phyloP scores from a whole-genome alignment of 2,113 vertebrate genomes.

The Antigone vipio region DNA sequence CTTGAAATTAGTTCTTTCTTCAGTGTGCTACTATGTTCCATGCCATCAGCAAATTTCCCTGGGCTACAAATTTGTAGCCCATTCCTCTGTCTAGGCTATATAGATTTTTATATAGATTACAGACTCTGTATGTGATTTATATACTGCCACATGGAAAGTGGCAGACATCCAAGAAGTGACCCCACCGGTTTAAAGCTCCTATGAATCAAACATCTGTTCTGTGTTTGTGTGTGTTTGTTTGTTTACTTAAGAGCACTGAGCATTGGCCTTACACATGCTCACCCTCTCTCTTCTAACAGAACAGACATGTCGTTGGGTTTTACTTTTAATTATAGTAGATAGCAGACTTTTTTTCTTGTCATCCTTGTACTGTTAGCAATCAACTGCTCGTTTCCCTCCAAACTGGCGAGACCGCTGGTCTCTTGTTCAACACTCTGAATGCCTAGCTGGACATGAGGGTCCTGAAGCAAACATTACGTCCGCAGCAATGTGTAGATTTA shows the following conservation, averaged over 20 bases:
- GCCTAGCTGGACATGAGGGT: neutral
- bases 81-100: constrained; percentile 31
- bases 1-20: constrained; percentile 43
- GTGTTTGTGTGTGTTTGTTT: constrained; percentile 63
- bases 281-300: neutral
- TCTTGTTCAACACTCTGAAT: fast-evolving
- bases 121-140: constrained; percentile 30
- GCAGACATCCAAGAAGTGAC: constrained; percentile 47
- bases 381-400: neutral
- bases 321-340: neutral
- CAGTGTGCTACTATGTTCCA: neutral
- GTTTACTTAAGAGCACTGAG: constrained; percentile 46
- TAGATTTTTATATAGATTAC: constrained; percentile 58
- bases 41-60: constrained; percentile 40
- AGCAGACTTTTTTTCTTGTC: neutral
- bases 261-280: constrained; percentile 17
- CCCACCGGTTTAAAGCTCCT: constrained; percentile 39
- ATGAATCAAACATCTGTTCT: constrained; percentile 65
- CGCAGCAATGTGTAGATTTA: neutral
- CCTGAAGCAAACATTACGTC: neutral
- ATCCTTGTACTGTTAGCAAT: neutral
- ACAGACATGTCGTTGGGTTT: neutral
- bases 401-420: neutral
- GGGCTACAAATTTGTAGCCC: constrained; percentile 40
- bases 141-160: constrained; percentile 31